Evolutionary conservation across 2,797 vertebrate genomes (phyloP).

Genomic region (Hippopotamyrus pictus): DNA sequence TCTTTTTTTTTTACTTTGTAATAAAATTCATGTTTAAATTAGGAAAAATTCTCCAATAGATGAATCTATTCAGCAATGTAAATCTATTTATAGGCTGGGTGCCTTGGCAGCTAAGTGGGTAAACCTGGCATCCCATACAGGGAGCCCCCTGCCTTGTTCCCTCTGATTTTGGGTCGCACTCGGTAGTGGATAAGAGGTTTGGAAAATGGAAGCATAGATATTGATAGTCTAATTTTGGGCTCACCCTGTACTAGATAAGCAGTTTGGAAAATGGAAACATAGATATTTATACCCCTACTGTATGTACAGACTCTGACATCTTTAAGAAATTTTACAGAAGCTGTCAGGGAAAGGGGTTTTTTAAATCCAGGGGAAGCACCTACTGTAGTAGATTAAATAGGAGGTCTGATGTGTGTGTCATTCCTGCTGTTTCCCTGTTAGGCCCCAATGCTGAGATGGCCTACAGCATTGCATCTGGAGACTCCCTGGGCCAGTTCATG

Average conservation of each 20-base stretch:
- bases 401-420: neutral
- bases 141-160: neutral
- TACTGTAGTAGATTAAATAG: neutral
- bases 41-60: neutral
- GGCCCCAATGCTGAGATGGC: slow-evolving; percentile 78
- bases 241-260: neutral
- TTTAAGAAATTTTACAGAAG: neutral
- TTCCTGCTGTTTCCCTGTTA: slow-evolving; percentile 40
- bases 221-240: neutral
- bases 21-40: neutral
- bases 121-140: neutral
- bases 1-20: neutral
- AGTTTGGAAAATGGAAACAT: neutral
- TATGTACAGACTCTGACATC: neutral
- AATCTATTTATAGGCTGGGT: neutral
- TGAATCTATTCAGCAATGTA: neutral
- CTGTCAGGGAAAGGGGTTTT: neutral
- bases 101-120: neutral
- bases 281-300: neutral
- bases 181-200: neutral
- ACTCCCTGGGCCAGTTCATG: slow-evolving; percentile 74
- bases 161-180: neutral
- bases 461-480: slow-evolving; percentile 81
- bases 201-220: neutral
- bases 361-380: neutral